Conservation (phyloP, 35 echinoderm and acorn worm genomes). For the Holothuria glaberrima region DNA sequence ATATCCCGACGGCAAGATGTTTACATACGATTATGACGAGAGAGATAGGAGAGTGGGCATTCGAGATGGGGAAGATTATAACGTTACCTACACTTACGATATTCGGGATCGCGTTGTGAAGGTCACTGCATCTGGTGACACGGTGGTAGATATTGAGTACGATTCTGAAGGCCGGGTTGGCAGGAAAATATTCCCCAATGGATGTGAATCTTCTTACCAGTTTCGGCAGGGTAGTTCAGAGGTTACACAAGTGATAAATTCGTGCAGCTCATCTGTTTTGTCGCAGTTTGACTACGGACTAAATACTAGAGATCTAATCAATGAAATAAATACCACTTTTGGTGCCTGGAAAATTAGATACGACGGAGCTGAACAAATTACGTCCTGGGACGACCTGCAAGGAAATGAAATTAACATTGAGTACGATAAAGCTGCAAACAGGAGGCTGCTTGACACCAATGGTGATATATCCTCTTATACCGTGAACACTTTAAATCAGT, state of each 20-base stretch:
- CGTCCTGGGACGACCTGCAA: slow-evolving; percentile 48
- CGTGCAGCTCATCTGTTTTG: not conserved
- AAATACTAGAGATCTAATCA: not conserved
- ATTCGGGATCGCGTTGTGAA: slow-evolving; percentile 7
- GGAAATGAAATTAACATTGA: slow-evolving; percentile 37
- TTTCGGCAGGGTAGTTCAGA: not conserved
- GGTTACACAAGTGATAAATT: slow-evolving; percentile 27
- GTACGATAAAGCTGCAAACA: slow-evolving; percentile 48
- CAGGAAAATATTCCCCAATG: slow-evolving; percentile 21
- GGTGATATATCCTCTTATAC: not conserved
- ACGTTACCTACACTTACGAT: slow-evolving; percentile 53
- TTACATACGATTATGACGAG: slow-evolving; percentile 63
- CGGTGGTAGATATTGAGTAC: slow-evolving; percentile 13
- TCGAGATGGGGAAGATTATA: slow-evolving; percentile 48
- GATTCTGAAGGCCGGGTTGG: slow-evolving; percentile 34
- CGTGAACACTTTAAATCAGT: slow-evolving; percentile 64
- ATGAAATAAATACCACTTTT: slow-evolving; percentile 40
- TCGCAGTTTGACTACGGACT: slow-evolving; percentile 29
- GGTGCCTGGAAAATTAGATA: slow-evolving; percentile 50
- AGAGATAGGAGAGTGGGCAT: slow-evolving; percentile 23
- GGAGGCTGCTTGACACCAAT: slow-evolving; percentile 4
- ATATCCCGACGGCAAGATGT: slow-evolving; percentile 56
- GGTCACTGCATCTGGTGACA: slow-evolving; percentile 23
- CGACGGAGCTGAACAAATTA: slow-evolving; percentile 56
- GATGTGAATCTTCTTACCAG: slow-evolving; percentile 10